Evolutionary conservation across 2,888 invertebrate species (phyloP).

Genomic region (Orthosia incerta): DNA sequence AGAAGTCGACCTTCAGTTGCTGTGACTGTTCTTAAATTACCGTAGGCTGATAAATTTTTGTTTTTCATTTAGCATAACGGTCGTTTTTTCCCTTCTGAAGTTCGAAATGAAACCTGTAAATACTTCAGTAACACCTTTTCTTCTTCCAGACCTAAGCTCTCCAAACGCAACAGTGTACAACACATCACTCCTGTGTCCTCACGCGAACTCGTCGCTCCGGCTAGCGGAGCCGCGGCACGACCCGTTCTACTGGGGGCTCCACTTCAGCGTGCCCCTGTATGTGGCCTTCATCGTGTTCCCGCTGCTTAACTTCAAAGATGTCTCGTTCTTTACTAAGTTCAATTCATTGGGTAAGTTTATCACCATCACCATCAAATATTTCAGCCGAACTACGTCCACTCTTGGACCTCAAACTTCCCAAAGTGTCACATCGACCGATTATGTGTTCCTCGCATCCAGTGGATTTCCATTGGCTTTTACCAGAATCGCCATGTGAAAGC

Average conservation of each 20-base stretch:
- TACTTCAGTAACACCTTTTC: neutral
- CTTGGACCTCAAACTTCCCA: neutral
- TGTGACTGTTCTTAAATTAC: no score
- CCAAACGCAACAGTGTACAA: constrained; percentile 74
- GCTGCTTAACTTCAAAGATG: constrained; percentile 95
- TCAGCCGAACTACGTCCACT: neutral
- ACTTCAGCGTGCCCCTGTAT: constrained; percentile 95
- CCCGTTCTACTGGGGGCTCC: constrained; percentile 93
- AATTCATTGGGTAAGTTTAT: constrained; percentile 95
- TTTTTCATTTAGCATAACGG: no score
- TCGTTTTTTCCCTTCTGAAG: no score
- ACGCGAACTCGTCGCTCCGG: constrained; percentile 74
- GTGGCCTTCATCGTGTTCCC: constrained; percentile 95
- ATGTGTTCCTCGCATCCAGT: no score
- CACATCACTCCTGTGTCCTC: constrained; percentile 85
- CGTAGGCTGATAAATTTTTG: no score
- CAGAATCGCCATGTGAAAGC: no score
- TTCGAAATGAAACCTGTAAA: no score
- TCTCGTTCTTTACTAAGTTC: constrained; percentile 98
- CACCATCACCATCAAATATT: neutral
- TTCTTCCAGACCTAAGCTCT: constrained; percentile 74
- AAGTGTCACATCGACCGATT: neutral
- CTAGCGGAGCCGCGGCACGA: constrained; percentile 73
- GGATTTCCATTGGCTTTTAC: no score
- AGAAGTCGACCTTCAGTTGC: no score